Conservation (phyloP, 1,140 invertebrate genomes). For the Vollenhovia emeryi region DNA sequence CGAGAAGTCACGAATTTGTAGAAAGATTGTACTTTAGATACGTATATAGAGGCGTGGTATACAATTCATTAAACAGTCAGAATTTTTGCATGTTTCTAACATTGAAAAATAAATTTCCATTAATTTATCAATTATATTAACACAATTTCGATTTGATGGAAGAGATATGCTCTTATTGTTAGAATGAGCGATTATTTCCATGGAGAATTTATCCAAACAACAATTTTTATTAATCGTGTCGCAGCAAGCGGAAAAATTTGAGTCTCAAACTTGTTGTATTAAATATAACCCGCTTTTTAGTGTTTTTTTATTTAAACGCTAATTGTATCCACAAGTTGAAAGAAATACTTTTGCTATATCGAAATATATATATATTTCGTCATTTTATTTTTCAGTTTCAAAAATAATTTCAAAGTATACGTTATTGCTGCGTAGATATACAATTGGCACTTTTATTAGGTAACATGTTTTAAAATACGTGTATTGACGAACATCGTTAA, state of each 20-base stretch:
- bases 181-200: background rate
- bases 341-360: background rate
- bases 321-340: background rate
- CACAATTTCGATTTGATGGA: background rate
- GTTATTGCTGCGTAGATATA: background rate
- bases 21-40: conserved; percentile 25
- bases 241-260: background rate
- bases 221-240: background rate
- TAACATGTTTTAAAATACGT: background rate
- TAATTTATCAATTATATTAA: conserved; percentile 14
- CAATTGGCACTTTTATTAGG: background rate
- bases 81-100: background rate
- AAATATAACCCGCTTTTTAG: background rate
- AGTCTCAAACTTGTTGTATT: background rate
- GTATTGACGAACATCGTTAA: background rate
- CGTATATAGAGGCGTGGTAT: background rate
- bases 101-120: conserved; percentile 6
- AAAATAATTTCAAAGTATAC: background rate
- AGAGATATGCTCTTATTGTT: background rate
- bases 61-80: background rate
- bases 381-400: background rate
- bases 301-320: conserved; percentile 6
- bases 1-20: conserved; percentile 19
- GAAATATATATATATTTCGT: background rate
- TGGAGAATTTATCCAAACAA: background rate